Conservation (phyloP, 2,888 invertebrate genomes). For the Tanypteryx hageni region DNA sequence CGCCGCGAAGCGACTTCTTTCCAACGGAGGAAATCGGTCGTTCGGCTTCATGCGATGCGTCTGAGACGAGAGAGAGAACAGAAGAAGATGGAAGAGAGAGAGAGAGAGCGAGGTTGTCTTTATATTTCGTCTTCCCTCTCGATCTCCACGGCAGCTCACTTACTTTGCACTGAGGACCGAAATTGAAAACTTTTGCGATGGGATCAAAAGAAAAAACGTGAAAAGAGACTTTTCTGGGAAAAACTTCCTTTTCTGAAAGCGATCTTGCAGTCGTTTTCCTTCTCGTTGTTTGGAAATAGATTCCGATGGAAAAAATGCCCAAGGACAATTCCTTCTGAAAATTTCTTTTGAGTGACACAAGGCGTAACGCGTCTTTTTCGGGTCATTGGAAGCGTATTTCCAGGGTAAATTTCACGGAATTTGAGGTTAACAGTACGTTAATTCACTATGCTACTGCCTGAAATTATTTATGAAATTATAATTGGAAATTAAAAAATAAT, state of each 20-base stretch:
- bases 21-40: background rate
- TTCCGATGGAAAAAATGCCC: background rate
- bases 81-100: background rate
- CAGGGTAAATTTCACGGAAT: background rate
- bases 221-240: background rate
- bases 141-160: background rate
- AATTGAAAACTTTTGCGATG: constrained; percentile 5
- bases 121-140: background rate
- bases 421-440: background rate
- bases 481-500: background rate
- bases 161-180: constrained; percentile 2
- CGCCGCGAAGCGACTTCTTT: background rate
- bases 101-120: background rate
- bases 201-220: constrained; percentile 6
- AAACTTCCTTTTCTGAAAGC: background rate
- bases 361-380: background rate
- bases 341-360: background rate
- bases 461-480: background rate
- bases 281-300: constrained; percentile 12
- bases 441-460: background rate
- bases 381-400: background rate
- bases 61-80: background rate
- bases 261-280: constrained; percentile 13
- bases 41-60: background rate
- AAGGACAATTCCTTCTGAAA: background rate